Base-by-base conservation (phyloP, 2,113 vertebrate genomes). In the Catharus bicknelli region DNA sequence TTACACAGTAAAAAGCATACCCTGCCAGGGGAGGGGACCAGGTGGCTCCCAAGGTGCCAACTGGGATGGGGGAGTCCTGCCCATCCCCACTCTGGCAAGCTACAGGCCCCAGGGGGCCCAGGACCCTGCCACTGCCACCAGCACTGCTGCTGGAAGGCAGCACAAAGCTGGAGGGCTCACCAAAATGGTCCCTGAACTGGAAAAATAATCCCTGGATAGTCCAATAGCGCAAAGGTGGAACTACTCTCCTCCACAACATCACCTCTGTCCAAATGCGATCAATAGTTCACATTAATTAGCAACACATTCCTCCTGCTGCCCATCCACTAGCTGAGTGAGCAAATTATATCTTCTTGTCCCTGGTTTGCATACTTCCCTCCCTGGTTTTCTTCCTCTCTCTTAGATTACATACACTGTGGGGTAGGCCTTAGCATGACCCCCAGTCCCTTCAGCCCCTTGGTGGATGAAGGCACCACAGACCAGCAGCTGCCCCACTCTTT, bases 401-500 rank as follows among this genome's bases (percentile, higher is more conserved):
- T 48, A 63, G 64, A 73, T 55, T 53, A 54, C 2, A 1, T 13
- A 40, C 0, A 1, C 48, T 5, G 2, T 0, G 4, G 59, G 27
- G 36, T 32, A 58, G 62, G 34, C 47, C 51, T 58, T 16, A 53
- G 62, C 0, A 0, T 1, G 1, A 74, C 9, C 7, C 16, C 27
- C 6, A 5, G 38, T 90, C 62, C 67, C 26, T 25, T 22, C 3
- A 2, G 36, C 62, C 51, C 43, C 40, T 40, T 13, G 64, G 47
- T 47, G 34, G 45, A 34, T 0, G 1, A 5, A 70, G 45, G 9
- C 0, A 1, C 34, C 82, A 64, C 25, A 55, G 54, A 48, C 34
- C 59, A 63, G 5, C 12, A 63, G 54, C 20, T 73, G 82, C 29
- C 40, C 42, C 4, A 0, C 67, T 14, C 61, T 83, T 53, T 4